Percentiles rank a stretch among this genome's conserved stretches.
These are phyloP conservation scores for Amiota mariae DNA, from an alignment of 2,888 invertebrate genomes.

Conservation along the genomic window DNA sequence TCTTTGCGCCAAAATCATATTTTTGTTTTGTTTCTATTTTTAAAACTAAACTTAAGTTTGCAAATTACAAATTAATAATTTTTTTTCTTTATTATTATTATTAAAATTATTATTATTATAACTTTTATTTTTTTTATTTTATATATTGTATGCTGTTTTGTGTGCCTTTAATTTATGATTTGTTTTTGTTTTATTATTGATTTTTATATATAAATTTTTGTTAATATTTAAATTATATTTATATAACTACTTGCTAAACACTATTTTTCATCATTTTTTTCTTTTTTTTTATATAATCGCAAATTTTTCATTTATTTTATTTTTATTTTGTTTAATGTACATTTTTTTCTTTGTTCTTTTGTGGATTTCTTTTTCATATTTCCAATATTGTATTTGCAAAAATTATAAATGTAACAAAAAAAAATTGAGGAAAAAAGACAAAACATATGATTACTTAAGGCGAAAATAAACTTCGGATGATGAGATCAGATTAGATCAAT, in stretches of 20 bases:
- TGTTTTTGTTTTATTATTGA: constrained; percentile 35
- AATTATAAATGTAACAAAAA: background rate
- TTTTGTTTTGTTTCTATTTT: constrained; percentile 42
- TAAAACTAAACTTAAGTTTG: constrained; percentile 55
- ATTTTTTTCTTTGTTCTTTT: background rate
- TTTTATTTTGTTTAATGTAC: constrained; percentile 9
- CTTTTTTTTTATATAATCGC: background rate
- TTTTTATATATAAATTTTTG: constrained; percentile 29
- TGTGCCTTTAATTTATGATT: constrained; percentile 22
- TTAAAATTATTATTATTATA: constrained; percentile 28
- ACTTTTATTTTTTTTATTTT: too few relatives aligned
- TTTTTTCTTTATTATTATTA: constrained; percentile 35
- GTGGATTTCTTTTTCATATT: background rate
- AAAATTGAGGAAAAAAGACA: background rate
- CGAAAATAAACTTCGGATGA: constrained; percentile 74
- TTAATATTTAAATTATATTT: constrained; percentile 28
- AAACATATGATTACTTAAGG: constrained; percentile 54
- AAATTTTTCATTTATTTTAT: constrained; percentile 7
- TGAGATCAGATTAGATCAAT: constrained; percentile 69
- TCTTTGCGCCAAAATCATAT: constrained; percentile 46
- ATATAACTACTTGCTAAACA: constrained; percentile 24
- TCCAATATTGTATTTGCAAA: background rate
- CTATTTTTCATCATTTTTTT: constrained; percentile 33
- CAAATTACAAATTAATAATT: constrained; percentile 62
- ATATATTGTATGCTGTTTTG: constrained; percentile 22